Percentiles rank a stretch among this genome's conserved stretches.
These are phyloP conservation scores for Bolborhynchus lineola DNA, from an alignment of 2,113 vertebrate species.

Conservation along the genomic window DNA sequence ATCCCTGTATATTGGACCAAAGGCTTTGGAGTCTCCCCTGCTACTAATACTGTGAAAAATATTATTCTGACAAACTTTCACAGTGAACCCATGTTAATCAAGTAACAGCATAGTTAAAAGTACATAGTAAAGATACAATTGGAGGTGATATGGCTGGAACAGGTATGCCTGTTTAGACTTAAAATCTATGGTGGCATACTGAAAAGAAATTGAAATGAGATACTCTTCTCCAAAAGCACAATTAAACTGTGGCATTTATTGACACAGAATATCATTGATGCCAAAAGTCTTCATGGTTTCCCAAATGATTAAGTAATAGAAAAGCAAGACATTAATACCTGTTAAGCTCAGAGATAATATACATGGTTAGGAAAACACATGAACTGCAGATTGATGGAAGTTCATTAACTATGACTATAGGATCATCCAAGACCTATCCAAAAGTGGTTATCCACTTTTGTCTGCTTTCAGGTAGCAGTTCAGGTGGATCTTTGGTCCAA, in stretches of 20 bases:
- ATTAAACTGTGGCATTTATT: background rate
- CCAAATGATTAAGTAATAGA: background rate
- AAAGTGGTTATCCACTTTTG: background rate
- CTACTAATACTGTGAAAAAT: background rate
- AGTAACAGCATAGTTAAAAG: background rate
- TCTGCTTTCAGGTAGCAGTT: background rate
- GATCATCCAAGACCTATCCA: background rate
- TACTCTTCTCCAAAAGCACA: background rate
- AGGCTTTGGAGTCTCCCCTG: background rate
- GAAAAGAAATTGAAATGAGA: background rate
- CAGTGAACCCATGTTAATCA: background rate
- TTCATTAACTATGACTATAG: background rate
- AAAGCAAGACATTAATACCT: background rate
- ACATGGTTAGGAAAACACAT: background rate
- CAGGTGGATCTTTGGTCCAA: background rate
- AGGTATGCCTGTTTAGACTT: background rate
- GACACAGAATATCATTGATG: background rate
- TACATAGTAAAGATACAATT: background rate
- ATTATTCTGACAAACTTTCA: background rate
- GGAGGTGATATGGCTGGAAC: background rate
- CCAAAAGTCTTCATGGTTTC: background rate
- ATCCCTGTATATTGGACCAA: background rate
- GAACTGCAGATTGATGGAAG: background rate
- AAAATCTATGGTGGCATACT: background rate
- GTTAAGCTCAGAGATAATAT: background rate